Percentiles rank a stretch among this genome's conserved stretches.
These are phyloP conservation scores for Xiphorhynchus elegans DNA, from an alignment of 2,113 vertebrate species.

Conservation along the genomic window DNA sequence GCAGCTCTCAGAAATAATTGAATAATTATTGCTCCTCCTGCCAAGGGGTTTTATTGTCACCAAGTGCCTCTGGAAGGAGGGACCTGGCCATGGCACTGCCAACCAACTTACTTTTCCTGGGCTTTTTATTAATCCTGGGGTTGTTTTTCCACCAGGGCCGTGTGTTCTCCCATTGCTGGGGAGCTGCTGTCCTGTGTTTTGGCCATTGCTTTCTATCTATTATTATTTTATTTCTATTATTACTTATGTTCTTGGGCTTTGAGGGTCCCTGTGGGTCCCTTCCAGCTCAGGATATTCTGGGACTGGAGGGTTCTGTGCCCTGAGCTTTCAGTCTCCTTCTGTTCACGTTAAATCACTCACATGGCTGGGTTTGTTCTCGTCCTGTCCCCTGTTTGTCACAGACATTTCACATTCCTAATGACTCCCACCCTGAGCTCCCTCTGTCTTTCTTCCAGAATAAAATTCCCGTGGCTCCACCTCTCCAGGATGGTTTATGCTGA, in stretches of 20 bases:
- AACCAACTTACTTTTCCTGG: neutral
- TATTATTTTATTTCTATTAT: neutral
- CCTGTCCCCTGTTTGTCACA: neutral
- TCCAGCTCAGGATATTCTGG: neutral
- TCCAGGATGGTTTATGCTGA: neutral
- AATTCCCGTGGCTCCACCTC: neutral
- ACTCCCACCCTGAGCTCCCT: neutral
- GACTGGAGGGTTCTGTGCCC: neutral
- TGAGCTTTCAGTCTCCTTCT: neutral
- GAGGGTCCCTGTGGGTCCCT: neutral
- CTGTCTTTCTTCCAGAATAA: neutral
- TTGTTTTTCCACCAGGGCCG: neutral
- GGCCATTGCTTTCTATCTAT: rapidly evolving
- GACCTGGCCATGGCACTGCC: neutral
- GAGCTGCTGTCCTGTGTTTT: rapidly evolving
- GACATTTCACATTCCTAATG: neutral
- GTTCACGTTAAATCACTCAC: neutral
- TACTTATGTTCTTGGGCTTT: neutral
- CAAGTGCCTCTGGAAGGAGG: neutral
- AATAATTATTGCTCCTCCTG: neutral
- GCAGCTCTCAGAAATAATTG: neutral
- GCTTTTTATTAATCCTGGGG: neutral
- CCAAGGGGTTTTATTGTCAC: neutral
- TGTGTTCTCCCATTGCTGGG: neutral
- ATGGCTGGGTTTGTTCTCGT: neutral